phyloP scores from a whole-genome alignment of 2,888 invertebrate genomes.

The Hololepta plana region DNA sequence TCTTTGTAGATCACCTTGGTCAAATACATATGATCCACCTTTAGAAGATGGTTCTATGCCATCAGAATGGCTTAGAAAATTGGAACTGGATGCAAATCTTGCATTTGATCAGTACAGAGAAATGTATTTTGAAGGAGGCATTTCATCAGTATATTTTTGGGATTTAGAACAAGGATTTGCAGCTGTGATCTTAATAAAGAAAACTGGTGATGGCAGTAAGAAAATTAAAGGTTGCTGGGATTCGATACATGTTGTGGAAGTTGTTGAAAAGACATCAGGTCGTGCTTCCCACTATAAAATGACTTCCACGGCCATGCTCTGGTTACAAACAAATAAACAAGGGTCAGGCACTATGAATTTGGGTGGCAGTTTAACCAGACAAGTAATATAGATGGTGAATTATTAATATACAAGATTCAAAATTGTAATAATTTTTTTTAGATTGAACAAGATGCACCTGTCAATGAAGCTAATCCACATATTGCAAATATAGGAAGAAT shows the following conservation, averaged over 20 bases:
- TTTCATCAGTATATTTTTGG: constrained; percentile 98
- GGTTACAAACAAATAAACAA: constrained; percentile 94
- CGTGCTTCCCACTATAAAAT: constrained; percentile 94
- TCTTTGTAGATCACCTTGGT: constrained; percentile 79
- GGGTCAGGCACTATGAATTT: constrained; percentile 98
- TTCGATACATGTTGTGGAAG: constrained; percentile 98
- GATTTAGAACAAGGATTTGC: constrained; percentile 98
- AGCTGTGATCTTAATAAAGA: constrained; percentile 96
- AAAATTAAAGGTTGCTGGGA: constrained; percentile 99
- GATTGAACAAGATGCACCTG: constrained; percentile 80
- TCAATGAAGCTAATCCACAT: constrained; percentile 89
- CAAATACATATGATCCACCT: constrained; percentile 94
- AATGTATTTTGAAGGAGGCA: constrained; percentile 99
- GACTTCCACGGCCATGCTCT: constrained; percentile 97
- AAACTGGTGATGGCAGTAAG: constrained; percentile 95
- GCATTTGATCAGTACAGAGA: constrained; percentile 98
- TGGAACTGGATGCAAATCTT: constrained; percentile 95
- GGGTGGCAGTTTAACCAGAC: constrained; percentile 94
- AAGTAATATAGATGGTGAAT: constrained; percentile 36
- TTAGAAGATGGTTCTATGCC: constrained; percentile 98
- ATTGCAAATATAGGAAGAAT: constrained; percentile 97
- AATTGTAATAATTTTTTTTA: constrained; percentile 23
- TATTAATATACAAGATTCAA: neutral
- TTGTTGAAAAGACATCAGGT: constrained; percentile 89
- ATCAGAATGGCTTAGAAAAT: constrained; percentile 81